Percentiles rank a stretch among this genome's conserved stretches.
Conservation (phyloP, 2,888 invertebrate species). For the Acleris holmiana region DNA sequence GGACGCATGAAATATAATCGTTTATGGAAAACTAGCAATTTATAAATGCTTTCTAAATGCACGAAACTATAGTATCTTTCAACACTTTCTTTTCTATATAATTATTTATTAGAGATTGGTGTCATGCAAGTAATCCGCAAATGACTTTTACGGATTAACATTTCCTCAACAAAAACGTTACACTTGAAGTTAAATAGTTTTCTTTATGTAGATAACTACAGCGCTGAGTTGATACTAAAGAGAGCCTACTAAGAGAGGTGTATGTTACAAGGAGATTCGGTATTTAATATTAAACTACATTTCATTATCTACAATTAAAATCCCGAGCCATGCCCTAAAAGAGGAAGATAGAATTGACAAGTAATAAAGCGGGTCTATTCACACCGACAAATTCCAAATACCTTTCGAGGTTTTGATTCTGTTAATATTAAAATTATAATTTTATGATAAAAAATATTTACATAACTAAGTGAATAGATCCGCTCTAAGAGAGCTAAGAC, state of each 20-base stretch:
- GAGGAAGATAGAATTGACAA: conserved; percentile 34
- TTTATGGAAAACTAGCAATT: conserved; percentile 4
- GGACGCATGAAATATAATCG: background rate
- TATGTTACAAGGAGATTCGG: conserved; percentile 37
- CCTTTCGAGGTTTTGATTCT: background rate
- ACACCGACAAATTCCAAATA: background rate
- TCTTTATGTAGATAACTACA: conserved; percentile 28
- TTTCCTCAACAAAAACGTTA: conserved; percentile 28
- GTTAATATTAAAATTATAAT: background rate
- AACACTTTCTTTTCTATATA: background rate
- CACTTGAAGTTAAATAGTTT: conserved; percentile 19
- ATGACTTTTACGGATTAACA: conserved; percentile 13
- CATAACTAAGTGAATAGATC: background rate
- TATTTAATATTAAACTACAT: conserved; percentile 28
- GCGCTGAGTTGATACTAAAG: conserved; percentile 29
- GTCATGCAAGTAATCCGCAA: conserved; percentile 5
- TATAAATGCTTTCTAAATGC: conserved; percentile 38
- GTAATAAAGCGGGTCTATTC: conserved; percentile 13
- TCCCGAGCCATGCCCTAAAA: conserved; percentile 25
- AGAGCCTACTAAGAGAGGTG: conserved; percentile 41
- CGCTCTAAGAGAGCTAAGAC: conserved; percentile 20
- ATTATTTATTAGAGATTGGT: background rate
- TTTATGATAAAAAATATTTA: background rate
- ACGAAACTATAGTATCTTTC: conserved; percentile 9
- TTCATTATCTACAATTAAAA: conserved; percentile 22